Evolutionary conservation across 2,797 vertebrate genomes (phyloP).

Genomic region (Lates japonicus): DNA sequence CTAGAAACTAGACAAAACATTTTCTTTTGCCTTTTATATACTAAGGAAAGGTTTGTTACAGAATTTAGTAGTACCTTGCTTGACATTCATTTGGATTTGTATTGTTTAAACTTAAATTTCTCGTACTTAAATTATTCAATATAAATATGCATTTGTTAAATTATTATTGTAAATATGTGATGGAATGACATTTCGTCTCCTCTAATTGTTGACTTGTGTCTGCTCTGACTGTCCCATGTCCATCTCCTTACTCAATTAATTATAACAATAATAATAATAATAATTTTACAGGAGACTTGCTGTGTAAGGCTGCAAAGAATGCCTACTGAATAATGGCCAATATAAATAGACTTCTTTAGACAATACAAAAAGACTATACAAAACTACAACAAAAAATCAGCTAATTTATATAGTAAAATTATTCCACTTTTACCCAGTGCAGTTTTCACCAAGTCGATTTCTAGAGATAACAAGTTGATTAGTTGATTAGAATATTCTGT

Average conservation of each 20-base stretch:
- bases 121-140: neutral
- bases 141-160: neutral
- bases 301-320: neutral
- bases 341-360: neutral
- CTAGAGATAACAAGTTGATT: neutral
- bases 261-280: neutral
- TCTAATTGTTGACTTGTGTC: neutral
- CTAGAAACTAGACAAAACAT: constrained; percentile 70
- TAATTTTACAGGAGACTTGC: neutral
- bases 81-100: constrained; percentile 7
- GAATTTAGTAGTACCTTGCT: neutral
- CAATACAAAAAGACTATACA: too few relatives aligned
- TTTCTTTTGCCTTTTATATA: constrained; percentile 40
- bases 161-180: neutral
- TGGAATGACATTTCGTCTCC: neutral
- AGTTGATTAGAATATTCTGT: neutral
- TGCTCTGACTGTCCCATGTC: neutral
- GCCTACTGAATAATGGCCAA: neutral
- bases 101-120: neutral
- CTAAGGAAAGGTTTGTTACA: constrained; percentile 1
- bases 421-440: neutral
- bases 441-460: constrained; percentile 6
- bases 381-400: neutral
- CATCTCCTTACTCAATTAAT: neutral
- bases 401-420: neutral